These are phyloP conservation scores for Brachylomia viminalis DNA, from an alignment of 2,888 invertebrate species.

Conservation along the genomic window DNA sequence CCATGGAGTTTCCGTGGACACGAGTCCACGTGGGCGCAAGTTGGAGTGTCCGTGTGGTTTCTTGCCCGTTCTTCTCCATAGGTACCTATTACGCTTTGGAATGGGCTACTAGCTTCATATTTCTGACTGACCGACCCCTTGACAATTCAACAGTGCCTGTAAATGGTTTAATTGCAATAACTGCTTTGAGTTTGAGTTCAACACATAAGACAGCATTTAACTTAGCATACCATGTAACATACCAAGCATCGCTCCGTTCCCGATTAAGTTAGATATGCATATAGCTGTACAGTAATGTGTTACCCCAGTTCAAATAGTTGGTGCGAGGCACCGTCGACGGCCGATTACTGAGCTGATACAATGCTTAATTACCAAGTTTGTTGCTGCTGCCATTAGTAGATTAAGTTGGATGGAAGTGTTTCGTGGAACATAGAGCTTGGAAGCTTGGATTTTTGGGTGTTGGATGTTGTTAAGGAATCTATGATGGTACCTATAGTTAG, in stretches of 20 bases:
- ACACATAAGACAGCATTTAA: conserved; percentile 4
- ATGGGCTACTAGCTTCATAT: too few species aligned
- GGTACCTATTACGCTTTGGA: too few species aligned
- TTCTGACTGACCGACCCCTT: too few species aligned
- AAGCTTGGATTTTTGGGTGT: too few species aligned
- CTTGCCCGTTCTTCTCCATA: too few species aligned
- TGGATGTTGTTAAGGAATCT: not conserved
- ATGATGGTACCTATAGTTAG: not conserved
- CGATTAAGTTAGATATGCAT: conserved; percentile 30
- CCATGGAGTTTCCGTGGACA: too few species aligned
- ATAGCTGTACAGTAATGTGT: conserved; percentile 38
- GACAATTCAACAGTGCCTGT: too few species aligned
- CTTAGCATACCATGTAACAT: conserved; percentile 23
- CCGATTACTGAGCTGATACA: conserved; percentile 57
- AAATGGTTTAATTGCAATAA: too few species aligned
- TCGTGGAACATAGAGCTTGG: not conserved
- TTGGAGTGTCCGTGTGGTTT: too few species aligned
- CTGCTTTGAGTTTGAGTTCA: too few species aligned
- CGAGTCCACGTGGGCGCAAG: too few species aligned
- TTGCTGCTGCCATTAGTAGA: conserved; percentile 19
- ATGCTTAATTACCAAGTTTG: conserved; percentile 59
- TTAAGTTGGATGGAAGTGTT: conserved; percentile 24
- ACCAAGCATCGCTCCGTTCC: conserved; percentile 1
- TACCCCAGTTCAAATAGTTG: conserved; percentile 60
- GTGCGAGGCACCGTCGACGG: conserved; percentile 63